Percentiles rank a stretch among this genome's conserved stretches.
phyloP scores from a whole-genome alignment of 1,140 invertebrate genomes.

The Drosophila pseudoobscura region DNA sequence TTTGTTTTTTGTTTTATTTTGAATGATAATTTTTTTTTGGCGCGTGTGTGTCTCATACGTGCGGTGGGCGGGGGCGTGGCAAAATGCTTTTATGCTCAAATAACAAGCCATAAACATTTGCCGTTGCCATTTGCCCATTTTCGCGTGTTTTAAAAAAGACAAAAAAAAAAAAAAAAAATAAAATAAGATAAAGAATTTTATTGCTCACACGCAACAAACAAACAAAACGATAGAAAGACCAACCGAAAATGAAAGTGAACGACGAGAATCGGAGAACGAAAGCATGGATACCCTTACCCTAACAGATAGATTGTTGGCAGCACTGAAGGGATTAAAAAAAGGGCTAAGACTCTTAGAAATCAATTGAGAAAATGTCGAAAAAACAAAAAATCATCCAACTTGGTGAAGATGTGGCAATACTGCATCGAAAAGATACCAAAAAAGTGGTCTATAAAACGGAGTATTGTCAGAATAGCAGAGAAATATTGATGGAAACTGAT shows the following conservation, averaged over 20 bases:
- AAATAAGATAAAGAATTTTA: conserved; percentile 80
- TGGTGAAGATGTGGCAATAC: too few species aligned
- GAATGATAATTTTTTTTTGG: conserved; percentile 61
- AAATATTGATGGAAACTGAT: too few species aligned
- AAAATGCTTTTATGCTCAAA: conserved; percentile 77
- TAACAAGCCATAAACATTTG: conserved; percentile 79
- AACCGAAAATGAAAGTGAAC: conserved; percentile 5
- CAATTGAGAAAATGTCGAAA: too few species aligned
- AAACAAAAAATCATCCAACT: too few species aligned
- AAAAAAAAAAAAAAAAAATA: conserved; percentile 42
- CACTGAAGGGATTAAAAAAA: too few species aligned
- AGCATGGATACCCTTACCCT: too few species aligned
- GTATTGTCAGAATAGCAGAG: too few species aligned
- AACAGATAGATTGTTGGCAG: too few species aligned
- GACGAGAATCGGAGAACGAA: too few species aligned
- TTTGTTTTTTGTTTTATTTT: conserved; percentile 41
- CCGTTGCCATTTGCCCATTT: conserved; percentile 57
- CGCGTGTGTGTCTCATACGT: conserved; percentile 18
- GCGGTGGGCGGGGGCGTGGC: conserved; percentile 4
- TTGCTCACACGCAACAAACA: conserved; percentile 55
- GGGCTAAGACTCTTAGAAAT: too few species aligned
- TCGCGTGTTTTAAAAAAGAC: conserved; percentile 52
- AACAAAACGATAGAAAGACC: background rate
- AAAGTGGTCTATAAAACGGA: too few species aligned
- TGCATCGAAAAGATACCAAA: too few species aligned